Percentiles rank a stretch among this genome's conserved stretches.
Conservation (phyloP, 2,888 invertebrate genomes). For the Dendrolimus pini region DNA sequence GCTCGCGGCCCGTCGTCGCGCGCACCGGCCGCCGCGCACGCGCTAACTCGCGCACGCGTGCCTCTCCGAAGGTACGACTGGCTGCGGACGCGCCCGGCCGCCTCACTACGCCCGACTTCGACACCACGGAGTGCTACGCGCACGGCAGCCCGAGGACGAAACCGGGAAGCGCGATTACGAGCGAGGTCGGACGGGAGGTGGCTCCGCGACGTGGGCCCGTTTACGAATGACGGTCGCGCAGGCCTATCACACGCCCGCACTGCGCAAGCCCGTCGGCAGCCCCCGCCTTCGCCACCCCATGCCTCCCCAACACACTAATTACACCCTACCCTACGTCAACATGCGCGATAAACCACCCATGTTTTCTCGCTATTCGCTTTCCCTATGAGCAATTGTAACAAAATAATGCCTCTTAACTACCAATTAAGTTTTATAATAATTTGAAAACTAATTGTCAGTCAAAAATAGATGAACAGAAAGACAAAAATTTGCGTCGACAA, state of each 20-base stretch:
- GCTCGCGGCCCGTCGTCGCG: conserved; percentile 75
- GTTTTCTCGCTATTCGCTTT: conserved; percentile 15
- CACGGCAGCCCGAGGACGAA: conserved; percentile 1
- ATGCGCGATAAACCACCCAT: conserved; percentile 23
- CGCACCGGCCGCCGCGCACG: conserved; percentile 65
- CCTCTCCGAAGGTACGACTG: conserved; percentile 16
- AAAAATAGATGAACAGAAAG: too few relatives aligned
- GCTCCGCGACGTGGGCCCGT: conserved; percentile 56
- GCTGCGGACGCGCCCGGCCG: not conserved
- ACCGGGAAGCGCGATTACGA: conserved; percentile 4
- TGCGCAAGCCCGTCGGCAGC: conserved; percentile 49
- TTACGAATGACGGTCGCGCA: conserved; percentile 67
- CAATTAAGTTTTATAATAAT: too few relatives aligned
- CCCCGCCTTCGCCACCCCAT: conserved; percentile 26
- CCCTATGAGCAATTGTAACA: conserved; percentile 3
- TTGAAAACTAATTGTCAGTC: too few relatives aligned
- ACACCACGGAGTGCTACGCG: conserved; percentile 4
- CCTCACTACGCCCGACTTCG: not conserved
- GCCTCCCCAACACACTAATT: conserved; percentile 52
- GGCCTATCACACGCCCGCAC: conserved; percentile 34
- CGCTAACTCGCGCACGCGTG: conserved; percentile 68
- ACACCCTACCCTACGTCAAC: conserved; percentile 35
- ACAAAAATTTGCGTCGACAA: too few relatives aligned
- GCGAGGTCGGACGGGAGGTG: conserved; percentile 25
- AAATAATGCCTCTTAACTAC: not conserved